Base-by-base conservation (phyloP, 2,888 invertebrate species). In the Halictus quadricinctus region DNA sequence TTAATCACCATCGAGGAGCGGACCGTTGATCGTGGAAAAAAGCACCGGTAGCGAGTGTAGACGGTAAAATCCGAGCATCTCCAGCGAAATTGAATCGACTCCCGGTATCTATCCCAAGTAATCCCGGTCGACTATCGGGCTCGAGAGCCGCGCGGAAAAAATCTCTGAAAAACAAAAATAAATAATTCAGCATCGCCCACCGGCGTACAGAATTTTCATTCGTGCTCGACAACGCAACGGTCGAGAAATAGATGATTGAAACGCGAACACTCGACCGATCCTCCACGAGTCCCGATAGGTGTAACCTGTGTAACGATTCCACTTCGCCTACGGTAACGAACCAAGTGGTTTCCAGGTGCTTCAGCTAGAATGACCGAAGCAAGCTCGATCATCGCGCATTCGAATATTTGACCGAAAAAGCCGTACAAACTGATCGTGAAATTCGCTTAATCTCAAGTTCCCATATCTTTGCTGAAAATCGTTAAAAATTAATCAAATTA, bases 1-100 rank as follows among this genome's bases (percentile, higher is more conserved):
- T 87, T 81, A 83, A 87, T 87, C 85, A 83, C 76, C 18, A 25
- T 41, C 46, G 15, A 25, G 25, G 25, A 54, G 54, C 54, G 54
- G 54, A 54, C 54, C 54, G 21, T 54, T 21, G 21, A 13, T 25
- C 25, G 60, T 60, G 13, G 60, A 60, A 60, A 54, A 54, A 21
- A 29, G 29, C 29, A 29, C 29, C 29, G 29, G 29, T 29, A 29
- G 29, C 29, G 29, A 29, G 29, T 29, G 29, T 29, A 29, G 0
- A 29, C 29, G 29, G 29, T 29, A 29, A 29, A 29, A 29, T 29
- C 29, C 29, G 29, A 29, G 29, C 29, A 29, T 1, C 29, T 29
- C 29, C 0, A 54, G 54, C 60, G 60, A 60, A 25, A 60, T 60
- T 25, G 60, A 60, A 60, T 60, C 60, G 13, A 25, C 60, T 25